Percentiles rank a stretch among this genome's conserved stretches.
Evolutionary conservation across 1,140 invertebrate genomes (phyloP).

Genomic region (Drosophila miranda): DNA sequence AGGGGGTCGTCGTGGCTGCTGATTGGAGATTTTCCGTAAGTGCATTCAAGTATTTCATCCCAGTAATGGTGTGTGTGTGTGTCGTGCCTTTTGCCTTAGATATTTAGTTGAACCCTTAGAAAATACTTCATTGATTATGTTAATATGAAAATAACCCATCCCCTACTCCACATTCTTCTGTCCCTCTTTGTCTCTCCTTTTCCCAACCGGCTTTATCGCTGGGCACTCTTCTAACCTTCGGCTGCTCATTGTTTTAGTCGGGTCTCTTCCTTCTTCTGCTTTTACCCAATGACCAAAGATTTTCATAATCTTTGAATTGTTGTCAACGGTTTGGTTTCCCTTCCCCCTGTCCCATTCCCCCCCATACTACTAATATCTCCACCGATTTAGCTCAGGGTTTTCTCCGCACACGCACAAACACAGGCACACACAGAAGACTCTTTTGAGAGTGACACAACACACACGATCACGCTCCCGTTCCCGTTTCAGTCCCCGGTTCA

Average conservation of each 20-base stretch:
- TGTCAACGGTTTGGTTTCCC: constrained; percentile 38
- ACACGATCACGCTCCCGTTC: constrained; percentile 13
- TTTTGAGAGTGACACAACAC: not conserved
- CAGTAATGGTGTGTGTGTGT: constrained; percentile 32
- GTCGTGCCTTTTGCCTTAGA: constrained; percentile 26
- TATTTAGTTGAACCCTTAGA: constrained; percentile 46
- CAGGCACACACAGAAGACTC: constrained; percentile 3
- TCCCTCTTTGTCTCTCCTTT: constrained; percentile 11
- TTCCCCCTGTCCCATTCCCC: not conserved
- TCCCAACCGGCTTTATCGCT: too few relatives aligned
- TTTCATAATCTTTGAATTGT: constrained; percentile 64
- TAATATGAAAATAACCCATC: constrained; percentile 59
- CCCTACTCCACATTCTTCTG: constrained; percentile 32
- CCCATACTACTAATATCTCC: not conserved
- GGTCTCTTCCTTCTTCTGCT: constrained; percentile 8
- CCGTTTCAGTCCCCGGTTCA: constrained; percentile 44
- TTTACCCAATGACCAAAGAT: constrained; percentile 54
- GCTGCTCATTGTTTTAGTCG: not conserved
- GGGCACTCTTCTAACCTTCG: not conserved
- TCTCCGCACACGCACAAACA: constrained; percentile 3
- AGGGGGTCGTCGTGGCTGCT: constrained; percentile 64
- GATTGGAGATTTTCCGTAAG: constrained; percentile 74
- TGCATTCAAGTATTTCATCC: constrained; percentile 65
- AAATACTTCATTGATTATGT: constrained; percentile 69
- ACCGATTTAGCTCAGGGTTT: constrained; percentile 9